phyloP scores from a whole-genome alignment of 1,140 invertebrate genomes.

The Philaenus spumarius region DNA sequence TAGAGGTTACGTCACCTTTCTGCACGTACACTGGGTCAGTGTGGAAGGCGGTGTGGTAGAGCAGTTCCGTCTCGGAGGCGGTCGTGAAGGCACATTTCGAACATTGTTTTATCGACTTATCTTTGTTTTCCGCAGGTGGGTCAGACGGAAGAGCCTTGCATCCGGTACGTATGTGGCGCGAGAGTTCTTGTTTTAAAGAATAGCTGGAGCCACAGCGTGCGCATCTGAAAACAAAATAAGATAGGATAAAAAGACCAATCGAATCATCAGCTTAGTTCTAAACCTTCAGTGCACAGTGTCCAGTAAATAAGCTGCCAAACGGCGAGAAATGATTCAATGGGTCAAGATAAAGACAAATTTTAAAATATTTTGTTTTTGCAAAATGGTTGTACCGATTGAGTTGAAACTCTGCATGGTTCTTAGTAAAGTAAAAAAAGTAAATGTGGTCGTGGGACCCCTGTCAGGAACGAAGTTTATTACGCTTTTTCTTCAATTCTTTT shows the following conservation, averaged over 20 bases:
- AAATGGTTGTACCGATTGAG: too few species aligned
- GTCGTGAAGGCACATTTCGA: conserved; percentile 41
- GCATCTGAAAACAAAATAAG: conserved; percentile 10
- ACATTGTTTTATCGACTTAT: conserved; percentile 31
- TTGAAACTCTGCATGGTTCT: too few species aligned
- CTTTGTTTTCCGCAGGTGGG: not conserved
- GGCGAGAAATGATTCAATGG: too few species aligned
- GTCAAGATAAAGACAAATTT: too few species aligned
- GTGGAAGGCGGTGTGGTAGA: conserved; percentile 59
- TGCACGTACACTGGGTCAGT: conserved; percentile 33
- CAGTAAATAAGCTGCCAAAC: too few species aligned
- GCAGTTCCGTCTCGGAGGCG: conserved; percentile 48
- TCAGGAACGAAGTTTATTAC: too few species aligned
- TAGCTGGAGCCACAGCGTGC: conserved; percentile 54
- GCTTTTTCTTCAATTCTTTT: too few species aligned
- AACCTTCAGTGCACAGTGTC: too few species aligned
- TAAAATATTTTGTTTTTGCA: too few species aligned
- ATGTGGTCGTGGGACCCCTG: too few species aligned
- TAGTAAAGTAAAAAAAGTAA: too few species aligned
- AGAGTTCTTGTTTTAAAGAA: conserved; percentile 61
- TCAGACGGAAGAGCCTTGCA: not conserved
- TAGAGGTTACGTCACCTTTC: conserved; percentile 16
- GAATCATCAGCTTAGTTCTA: too few species aligned
- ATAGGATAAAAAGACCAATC: conserved; percentile 34
- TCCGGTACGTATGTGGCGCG: conserved; percentile 49